Base-by-base conservation (phyloP, 1,140 invertebrate genomes). In the Conus betulinus region DNA sequence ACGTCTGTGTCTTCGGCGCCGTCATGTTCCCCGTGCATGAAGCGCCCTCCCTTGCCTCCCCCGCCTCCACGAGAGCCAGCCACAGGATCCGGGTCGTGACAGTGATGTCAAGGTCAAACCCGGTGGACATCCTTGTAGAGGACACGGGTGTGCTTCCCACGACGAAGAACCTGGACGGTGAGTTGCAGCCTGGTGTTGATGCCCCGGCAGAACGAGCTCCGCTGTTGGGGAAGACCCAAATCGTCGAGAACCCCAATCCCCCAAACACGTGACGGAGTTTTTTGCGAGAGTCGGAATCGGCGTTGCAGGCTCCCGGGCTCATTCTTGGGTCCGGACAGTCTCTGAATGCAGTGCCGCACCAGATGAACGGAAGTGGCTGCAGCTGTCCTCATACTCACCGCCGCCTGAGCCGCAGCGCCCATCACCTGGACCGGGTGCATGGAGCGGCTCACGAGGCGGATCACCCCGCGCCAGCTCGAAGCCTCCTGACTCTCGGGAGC, bases 11-110 rank as follows among this genome's bases (percentile, higher is more conserved):
- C 15, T 89, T 87, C 67, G 88, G 88, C 7, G 88, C 88, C 20
- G 23, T 89, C 20, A 89, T 89, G 88, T 89, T 89, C 60, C 60
- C 88, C 20, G 52, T 87, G 20, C 88, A 89, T 53, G 88, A 89
- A 39, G 51, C 60, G 3, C 25, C n/a, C 15, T 67, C 78, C 78
- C 51, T 7, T 71, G 67, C 63, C 27, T 76, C 25, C 52, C 5
- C 13, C 53, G 51, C 23, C 15, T 11, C 67, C 67, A 17, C 15
- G 0, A 20, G 11, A 6, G 6, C 13, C 15, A 11, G 20, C 39
- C 39, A 39, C 17, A 71, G 23, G 11, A 11, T 71, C 13, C 0
- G 23, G 67, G 20, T 71, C 67, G 0, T 1, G 23, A 71, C 20
- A 1, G 11, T 20, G 67, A 71, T 23, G 6, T 6, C 20, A 6